Conservation (phyloP, 2,113 vertebrate species). For the Sinosuthora webbiana region DNA sequence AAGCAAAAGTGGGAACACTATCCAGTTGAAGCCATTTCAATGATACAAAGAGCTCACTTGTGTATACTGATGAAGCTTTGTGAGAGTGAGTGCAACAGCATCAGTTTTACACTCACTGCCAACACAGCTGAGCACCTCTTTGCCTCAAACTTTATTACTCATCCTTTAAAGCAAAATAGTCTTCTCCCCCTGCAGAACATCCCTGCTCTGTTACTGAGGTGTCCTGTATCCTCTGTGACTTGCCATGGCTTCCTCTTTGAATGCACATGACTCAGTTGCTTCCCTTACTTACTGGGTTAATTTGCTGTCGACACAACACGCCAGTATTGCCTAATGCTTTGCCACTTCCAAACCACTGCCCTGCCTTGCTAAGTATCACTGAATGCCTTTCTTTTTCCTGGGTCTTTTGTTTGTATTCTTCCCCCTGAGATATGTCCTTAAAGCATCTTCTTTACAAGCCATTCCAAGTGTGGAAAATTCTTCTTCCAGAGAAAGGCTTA, state of each 20-base stretch:
- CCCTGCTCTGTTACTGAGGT: neutral
- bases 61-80: neutral
- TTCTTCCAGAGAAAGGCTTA: neutral
- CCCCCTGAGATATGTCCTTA: neutral
- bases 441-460: neutral
- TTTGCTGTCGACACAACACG: neutral
- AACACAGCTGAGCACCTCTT: neutral
- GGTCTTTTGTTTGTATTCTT: neutral
- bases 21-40: neutral
- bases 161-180: neutral
- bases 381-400: neutral
- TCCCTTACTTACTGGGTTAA: neutral
- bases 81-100: neutral
- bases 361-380: neutral
- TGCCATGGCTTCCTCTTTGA: neutral
- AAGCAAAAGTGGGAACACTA: neutral
- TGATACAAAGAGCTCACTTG: neutral
- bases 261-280: neutral
- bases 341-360: neutral
- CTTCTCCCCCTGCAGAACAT: neutral
- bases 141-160: neutral
- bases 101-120: neutral
- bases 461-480: neutral
- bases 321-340: neutral
- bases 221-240: neutral